Conservation (phyloP, 2,113 vertebrate genomes). For the Phalacrocorax carbo region DNA sequence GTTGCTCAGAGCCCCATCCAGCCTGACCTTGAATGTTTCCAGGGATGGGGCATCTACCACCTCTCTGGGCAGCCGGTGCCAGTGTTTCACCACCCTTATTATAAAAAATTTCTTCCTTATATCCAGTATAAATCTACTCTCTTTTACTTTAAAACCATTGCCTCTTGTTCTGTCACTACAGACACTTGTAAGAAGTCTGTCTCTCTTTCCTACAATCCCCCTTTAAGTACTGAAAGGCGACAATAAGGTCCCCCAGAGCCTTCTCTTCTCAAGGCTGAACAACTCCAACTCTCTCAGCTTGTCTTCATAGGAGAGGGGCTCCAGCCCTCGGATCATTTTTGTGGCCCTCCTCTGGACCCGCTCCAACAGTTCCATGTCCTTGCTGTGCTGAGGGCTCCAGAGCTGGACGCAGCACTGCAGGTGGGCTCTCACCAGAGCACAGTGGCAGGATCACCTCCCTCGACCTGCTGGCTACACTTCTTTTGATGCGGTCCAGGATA, state of each 20-base stretch:
- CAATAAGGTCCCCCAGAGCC: fast-evolving
- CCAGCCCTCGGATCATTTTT: fast-evolving
- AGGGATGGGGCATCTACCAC: background rate
- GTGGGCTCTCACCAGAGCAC: background rate
- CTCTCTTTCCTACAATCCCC: background rate
- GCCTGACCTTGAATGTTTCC: background rate
- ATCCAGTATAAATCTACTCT: background rate
- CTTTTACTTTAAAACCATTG: background rate
- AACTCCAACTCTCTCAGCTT: background rate
- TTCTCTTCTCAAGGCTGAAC: background rate
- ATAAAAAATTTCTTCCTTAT: background rate
- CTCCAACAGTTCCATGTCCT: fast-evolving
- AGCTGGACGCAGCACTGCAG: background rate
- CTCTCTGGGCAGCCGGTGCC: background rate
- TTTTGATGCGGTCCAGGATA: background rate
- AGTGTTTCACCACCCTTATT: background rate
- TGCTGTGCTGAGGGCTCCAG: fast-evolving
- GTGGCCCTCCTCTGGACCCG: background rate
- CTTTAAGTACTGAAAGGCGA: background rate
- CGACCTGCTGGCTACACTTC: fast-evolving
- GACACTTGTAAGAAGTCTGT: background rate
- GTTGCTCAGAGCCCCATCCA: background rate
- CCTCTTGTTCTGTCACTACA: background rate
- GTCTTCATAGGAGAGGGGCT: fast-evolving
- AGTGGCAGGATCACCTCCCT: background rate